Conservation (phyloP, 2,888 invertebrate genomes). For the Reticulitermes lucifugus region DNA sequence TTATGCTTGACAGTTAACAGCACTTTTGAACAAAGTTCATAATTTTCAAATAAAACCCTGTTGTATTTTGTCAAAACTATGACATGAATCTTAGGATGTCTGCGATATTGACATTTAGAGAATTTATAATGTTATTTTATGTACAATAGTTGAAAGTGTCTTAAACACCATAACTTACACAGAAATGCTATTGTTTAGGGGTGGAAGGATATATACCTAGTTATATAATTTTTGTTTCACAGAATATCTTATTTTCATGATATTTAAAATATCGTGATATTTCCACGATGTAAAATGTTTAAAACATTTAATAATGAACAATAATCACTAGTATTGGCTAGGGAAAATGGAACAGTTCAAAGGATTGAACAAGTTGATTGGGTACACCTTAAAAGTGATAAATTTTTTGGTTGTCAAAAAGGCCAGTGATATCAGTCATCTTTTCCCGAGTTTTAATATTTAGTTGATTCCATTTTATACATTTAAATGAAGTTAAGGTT, state of each 20-base stretch:
- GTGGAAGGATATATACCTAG: slow-evolving; percentile 30
- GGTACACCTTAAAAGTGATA: neutral
- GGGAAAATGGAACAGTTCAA: slow-evolving; percentile 25
- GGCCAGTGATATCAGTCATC: slow-evolving; percentile 33
- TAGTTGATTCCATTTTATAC: slow-evolving; percentile 28
- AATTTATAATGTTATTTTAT: slow-evolving; percentile 29
- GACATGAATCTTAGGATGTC: slow-evolving; percentile 18
- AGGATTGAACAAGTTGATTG: slow-evolving; percentile 20
- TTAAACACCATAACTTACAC: slow-evolving; percentile 38
- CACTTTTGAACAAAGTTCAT: slow-evolving; percentile 39
- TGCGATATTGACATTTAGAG: slow-evolving; percentile 38
- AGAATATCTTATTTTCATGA: slow-evolving; percentile 2
- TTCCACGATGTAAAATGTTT: slow-evolving; percentile 27
- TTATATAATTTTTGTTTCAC: slow-evolving; percentile 23
- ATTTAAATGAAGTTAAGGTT: slow-evolving; percentile 14
- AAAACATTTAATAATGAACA: slow-evolving; percentile 24
- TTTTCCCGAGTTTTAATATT: slow-evolving; percentile 33
- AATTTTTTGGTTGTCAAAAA: slow-evolving; percentile 15
- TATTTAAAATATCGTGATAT: slow-evolving; percentile 55
- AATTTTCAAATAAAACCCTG: slow-evolving; percentile 17
- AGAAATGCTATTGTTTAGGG: slow-evolving; percentile 39
- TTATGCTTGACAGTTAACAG: slow-evolving; percentile 17
- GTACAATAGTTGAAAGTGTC: slow-evolving; percentile 24
- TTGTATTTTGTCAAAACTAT: slow-evolving; percentile 20
- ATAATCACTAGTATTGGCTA: slow-evolving; percentile 21